A percentile compares a stretch with the other conserved stretches of the same genome.
Evolutionary conservation across 53 echinoderm and acorn worm species (phyloP).

Genomic region (Zoroaster sp.): DNA sequence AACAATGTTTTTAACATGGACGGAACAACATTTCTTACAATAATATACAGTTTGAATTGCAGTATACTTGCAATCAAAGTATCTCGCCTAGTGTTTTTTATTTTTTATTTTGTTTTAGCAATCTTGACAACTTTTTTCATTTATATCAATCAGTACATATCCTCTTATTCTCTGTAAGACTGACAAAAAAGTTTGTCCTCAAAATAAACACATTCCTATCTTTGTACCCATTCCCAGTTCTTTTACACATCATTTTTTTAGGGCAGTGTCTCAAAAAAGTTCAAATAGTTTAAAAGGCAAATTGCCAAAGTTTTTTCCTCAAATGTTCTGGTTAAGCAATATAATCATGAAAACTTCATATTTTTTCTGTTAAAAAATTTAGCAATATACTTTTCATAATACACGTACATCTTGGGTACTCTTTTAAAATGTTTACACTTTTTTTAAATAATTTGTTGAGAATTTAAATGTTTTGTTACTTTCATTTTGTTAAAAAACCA

Average conservation of each 20-base stretch:
- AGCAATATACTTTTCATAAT: background rate
- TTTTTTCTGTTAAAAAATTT: background rate
- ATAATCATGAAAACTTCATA: background rate
- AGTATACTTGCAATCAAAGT: background rate
- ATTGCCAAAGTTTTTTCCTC: background rate
- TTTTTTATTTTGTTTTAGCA: background rate
- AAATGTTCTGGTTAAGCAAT: background rate
- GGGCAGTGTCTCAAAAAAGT: background rate
- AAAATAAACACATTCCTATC: background rate
- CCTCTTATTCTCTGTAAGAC: background rate
- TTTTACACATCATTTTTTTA: too few relatives aligned
- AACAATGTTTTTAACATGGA: constrained; percentile 11
- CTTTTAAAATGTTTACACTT: background rate
- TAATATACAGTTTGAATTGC: background rate
- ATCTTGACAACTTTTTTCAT: background rate
- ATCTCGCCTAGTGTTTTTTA: background rate
- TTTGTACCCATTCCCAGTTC: too few relatives aligned
- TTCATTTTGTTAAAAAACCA: too few relatives aligned
- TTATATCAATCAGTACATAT: background rate
- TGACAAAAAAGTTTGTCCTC: background rate
- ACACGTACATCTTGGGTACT: background rate
- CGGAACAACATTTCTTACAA: constrained; percentile 1
- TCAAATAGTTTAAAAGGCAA: background rate
- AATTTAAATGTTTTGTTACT: too few relatives aligned
- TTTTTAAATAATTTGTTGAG: too few relatives aligned